Evolutionary conservation across 2,888 invertebrate species (phyloP).

Genomic region (Pristionchus japonicus): DNA sequence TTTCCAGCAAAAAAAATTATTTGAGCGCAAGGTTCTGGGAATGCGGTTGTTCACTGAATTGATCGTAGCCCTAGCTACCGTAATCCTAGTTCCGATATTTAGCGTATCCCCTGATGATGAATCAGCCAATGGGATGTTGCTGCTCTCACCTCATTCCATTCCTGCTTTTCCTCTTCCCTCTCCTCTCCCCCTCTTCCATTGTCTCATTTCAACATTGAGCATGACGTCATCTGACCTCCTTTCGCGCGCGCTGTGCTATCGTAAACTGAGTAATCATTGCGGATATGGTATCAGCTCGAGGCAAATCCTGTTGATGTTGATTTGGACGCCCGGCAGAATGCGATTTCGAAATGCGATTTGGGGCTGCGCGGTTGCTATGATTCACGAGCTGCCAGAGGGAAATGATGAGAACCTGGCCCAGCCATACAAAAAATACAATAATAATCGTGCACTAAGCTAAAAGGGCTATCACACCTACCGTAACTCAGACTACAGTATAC

Average conservation of each 20-base stretch:
- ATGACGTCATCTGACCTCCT: constrained; percentile 35
- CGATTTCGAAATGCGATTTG: not conserved
- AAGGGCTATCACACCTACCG: too few species aligned
- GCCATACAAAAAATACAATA: too few species aligned
- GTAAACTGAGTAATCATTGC: constrained; percentile 1
- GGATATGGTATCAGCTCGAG: not conserved
- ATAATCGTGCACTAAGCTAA: too few species aligned
- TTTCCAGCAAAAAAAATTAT: not conserved
- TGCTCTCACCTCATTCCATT: constrained; percentile 36
- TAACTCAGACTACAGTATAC: too few species aligned
- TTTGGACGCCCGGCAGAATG: not conserved
- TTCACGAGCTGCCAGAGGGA: not conserved
- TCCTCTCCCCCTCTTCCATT: not conserved
- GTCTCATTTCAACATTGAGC: constrained; percentile 25
- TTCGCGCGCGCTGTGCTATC: not conserved
- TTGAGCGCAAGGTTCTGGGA: not conserved
- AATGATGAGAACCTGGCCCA: too few species aligned
- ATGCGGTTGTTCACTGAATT: not conserved
- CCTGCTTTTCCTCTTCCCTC: not conserved
- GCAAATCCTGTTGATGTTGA: not conserved
- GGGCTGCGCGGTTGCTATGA: not conserved
- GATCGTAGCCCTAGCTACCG: not conserved
- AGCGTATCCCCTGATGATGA: not conserved
- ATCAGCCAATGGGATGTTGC: not conserved
- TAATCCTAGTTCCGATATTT: not conserved